These are phyloP conservation scores for Grantiella picta DNA, from an alignment of 2,113 vertebrate species.

Conservation along the genomic window DNA sequence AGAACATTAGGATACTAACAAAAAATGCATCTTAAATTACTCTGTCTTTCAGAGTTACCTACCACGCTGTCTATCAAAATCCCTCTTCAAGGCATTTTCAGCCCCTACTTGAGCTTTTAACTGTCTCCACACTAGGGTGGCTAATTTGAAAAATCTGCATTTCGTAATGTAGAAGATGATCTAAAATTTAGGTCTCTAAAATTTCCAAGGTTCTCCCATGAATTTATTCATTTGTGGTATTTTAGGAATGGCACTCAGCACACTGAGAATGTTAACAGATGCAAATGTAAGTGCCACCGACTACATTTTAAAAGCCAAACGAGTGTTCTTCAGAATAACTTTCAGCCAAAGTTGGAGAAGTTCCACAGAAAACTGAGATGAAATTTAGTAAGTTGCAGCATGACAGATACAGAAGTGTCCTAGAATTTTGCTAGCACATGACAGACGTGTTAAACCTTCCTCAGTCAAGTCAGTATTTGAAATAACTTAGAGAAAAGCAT, in stretches of 20 bases:
- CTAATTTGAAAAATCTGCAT: neutral
- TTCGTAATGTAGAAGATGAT: neutral
- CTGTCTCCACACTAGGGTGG: neutral
- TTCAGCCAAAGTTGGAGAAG: neutral
- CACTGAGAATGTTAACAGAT: conserved; percentile 9
- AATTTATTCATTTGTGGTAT: neutral
- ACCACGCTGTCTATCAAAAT: neutral
- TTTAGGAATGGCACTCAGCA: conserved; percentile 5
- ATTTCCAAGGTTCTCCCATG: neutral
- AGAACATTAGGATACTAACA: neutral
- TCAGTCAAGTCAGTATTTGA: neutral
- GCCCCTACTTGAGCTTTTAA: neutral
- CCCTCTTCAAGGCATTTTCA: neutral
- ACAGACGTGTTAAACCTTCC: neutral
- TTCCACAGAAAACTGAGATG: conserved; percentile 18
- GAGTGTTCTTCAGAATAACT: neutral
- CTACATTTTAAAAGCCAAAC: neutral
- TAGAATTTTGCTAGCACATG: neutral
- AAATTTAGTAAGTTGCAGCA: neutral
- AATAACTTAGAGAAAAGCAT: neutral
- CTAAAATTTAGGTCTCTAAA: conserved; percentile 1
- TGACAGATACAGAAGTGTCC: neutral
- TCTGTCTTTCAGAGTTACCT: neutral
- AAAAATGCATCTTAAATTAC: neutral
- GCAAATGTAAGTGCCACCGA: conserved; percentile 4